Percentiles rank a stretch among this genome's conserved stretches.
Conservation (phyloP, 1,140 invertebrate species). For the Trachymyrmex septentrionalis region DNA sequence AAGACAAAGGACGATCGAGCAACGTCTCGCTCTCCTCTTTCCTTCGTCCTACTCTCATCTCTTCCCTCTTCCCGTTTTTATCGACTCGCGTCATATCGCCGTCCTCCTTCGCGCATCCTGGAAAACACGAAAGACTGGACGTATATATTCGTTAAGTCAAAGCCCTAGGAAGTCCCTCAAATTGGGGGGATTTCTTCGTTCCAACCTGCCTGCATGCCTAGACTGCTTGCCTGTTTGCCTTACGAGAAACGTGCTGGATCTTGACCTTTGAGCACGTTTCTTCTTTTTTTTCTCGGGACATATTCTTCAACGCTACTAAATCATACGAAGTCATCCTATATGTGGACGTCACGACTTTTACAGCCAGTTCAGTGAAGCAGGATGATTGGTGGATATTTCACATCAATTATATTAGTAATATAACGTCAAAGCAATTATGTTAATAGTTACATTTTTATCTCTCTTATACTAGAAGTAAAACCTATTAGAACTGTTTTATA, state of each 20-base stretch:
- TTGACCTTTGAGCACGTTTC: conserved; percentile 63
- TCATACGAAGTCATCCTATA: conserved; percentile 1
- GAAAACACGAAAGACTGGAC: conserved; percentile 68
- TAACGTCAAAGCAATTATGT: neutral
- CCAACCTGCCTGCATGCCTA: conserved; percentile 1
- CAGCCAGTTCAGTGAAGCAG: neutral
- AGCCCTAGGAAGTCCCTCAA: conserved; percentile 82
- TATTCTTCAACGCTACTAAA: conserved; percentile 40
- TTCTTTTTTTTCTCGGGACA: neutral
- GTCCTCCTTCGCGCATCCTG: conserved; percentile 65
- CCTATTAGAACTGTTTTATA: neutral
- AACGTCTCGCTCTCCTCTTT: conserved; percentile 65
- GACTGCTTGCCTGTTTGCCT: conserved; percentile 15
- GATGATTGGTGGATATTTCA: neutral
- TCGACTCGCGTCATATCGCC: conserved; percentile 34
- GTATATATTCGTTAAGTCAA: conserved; percentile 87
- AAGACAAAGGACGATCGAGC: conserved; percentile 85
- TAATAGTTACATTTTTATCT: conserved; percentile 17
- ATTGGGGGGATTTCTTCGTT: conserved; percentile 81
- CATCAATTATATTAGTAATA: neutral
- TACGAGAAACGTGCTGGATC: conserved; percentile 62
- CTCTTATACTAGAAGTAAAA: neutral
- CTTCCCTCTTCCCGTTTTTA: conserved; percentile 18
- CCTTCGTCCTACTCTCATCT: conserved; percentile 60
- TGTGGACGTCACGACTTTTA: neutral